phyloP scores from a whole-genome alignment of 1,140 invertebrate genomes.

The Colletes gigas region DNA sequence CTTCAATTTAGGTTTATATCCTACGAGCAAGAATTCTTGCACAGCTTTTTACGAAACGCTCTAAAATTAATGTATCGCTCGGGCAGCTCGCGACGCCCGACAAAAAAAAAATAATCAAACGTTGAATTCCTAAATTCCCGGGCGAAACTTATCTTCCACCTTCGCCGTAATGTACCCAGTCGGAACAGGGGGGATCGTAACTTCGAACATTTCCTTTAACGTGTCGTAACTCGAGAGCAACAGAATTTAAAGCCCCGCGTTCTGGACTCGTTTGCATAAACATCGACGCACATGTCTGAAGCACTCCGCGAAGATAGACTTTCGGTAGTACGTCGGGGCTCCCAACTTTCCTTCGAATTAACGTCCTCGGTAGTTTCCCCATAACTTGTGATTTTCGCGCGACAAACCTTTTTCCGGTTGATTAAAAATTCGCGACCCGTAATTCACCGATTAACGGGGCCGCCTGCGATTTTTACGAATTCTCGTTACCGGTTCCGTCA shows the following conservation, averaged over 20 bases:
- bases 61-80: no score
- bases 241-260: background rate
- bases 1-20: no score
- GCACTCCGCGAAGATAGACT: background rate
- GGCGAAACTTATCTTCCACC: background rate
- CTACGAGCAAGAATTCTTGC: no score
- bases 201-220: background rate
- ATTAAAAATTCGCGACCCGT: conserved; percentile 60
- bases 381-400: conserved; percentile 48
- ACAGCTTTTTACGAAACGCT: no score
- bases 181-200: no score
- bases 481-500: no score
- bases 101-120: no score
- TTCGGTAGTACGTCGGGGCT: conserved; percentile 26
- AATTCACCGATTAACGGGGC: conserved; percentile 36
- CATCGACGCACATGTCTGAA: background rate
- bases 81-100: no score
- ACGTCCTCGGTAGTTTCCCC: conserved; percentile 45
- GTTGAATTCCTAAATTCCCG: no score
- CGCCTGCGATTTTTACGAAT: background rate
- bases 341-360: conserved; percentile 38
- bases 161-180: no score
- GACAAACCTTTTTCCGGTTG: conserved; percentile 38
- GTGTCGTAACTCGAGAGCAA: background rate
- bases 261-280: background rate